Evolutionary conservation across 2,113 vertebrate species (phyloP).

Genomic region (Halcyon senegalensis): DNA sequence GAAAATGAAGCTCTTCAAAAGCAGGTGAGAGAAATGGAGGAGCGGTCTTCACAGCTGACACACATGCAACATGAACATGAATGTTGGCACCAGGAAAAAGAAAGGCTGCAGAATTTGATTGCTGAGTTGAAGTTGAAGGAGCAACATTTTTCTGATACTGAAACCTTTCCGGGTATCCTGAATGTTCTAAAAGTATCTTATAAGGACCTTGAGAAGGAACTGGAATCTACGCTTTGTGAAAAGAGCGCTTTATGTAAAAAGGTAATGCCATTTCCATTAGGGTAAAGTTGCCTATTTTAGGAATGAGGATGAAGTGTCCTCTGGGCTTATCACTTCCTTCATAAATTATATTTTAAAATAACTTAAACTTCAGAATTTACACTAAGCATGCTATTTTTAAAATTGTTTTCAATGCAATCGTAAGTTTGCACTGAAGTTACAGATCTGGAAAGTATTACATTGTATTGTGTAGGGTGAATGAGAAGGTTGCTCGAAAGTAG

Average conservation of each 20-base stretch:
- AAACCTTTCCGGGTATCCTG: conserved; percentile 31
- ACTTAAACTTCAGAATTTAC: background rate
- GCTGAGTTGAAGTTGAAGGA: conserved; percentile 68
- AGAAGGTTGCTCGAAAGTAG: background rate
- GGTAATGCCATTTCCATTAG: conserved; percentile 57
- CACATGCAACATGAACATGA: conserved; percentile 40
- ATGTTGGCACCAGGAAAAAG: conserved; percentile 47
- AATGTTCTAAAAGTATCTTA: conserved; percentile 61
- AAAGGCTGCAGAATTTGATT: background rate
- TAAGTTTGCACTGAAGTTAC: background rate
- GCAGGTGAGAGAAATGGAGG: conserved; percentile 57
- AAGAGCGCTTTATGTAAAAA: conserved; percentile 65
- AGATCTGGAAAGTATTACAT: background rate
- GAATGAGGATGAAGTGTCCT: background rate
- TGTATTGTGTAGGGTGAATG: background rate
- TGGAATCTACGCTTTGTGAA: conserved; percentile 52
- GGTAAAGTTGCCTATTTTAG: background rate
- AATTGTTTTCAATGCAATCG: background rate
- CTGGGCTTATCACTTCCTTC: background rate
- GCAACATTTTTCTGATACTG: conserved; percentile 53
- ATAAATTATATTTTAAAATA: background rate
- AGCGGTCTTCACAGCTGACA: conserved; percentile 21
- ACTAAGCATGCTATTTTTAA: conserved; percentile 11
- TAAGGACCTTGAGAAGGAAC: conserved; percentile 64
- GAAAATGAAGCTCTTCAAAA: conserved; percentile 50